Evolutionary conservation across 2,113 vertebrate species (phyloP), one percentile per base, ranked within the genome.

Genomic region (Taxidea taxus): DNA sequence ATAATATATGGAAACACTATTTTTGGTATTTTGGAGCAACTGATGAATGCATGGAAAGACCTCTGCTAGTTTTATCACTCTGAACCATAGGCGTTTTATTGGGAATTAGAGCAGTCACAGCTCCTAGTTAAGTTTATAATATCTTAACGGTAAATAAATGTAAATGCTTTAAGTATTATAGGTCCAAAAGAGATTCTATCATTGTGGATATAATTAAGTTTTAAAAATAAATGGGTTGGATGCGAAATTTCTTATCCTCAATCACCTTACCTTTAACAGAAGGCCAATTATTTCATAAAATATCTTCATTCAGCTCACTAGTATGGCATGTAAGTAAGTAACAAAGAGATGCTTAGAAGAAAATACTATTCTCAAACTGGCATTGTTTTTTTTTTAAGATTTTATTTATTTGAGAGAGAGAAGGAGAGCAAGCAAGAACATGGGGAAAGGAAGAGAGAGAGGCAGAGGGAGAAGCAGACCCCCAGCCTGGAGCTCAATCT

Each of bases 1-100:
- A 7, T 78, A 15, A 90, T 90, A 75, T 39, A 91, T 90, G 37
- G 80, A 62, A 37, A 0, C 27, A 1, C 37, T n/a, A 10, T 92
- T 97, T 97, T 97, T 66, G 85, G 75, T 77, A 80, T 16, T 90
- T 93, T 58, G 4, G 82, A 97, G 60, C 27, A 88, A 56, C 74
- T 94, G 29, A 0, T 18, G 94, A 85, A 95, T 91, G 21, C 2
- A 92, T 75, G 39, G 68, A 97, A 56, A 95, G 42, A 14, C 3
- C 31, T 2, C 91, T 37, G 31, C 1, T 58, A 75, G 89, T 72
- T 64, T 74, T 88, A 68, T 68, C 68, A 90, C 31, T 14, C 10
- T 86, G 77, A 95, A 96, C 13, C 49, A 0, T 4, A 74, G 10
- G 2, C 85, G 95, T 7, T 0, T 0, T 34, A 68, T 0, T 66